A percentile compares a stretch with the other conserved stretches of the same genome.
Evolutionary conservation across 37 sponge, comb jelly and placozoan genomes (phyloP).

Genomic region (Oopsacas minuta): DNA sequence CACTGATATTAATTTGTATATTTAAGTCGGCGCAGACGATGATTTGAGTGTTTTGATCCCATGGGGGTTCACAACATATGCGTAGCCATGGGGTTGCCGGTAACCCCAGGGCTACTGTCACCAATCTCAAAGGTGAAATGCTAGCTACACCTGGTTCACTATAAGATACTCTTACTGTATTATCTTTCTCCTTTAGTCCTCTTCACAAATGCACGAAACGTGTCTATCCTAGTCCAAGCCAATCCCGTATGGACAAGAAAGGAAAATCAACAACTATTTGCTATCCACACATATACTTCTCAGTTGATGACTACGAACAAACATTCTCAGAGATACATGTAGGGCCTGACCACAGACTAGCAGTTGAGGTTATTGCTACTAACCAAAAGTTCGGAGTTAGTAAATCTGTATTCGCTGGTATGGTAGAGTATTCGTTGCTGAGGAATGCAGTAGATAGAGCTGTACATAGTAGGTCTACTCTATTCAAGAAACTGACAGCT

Average conservation of each 20-base stretch:
- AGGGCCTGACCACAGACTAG: not conserved
- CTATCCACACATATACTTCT: slow-evolving; percentile 16
- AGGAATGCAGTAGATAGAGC: not conserved
- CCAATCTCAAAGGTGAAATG: too few relatives aligned
- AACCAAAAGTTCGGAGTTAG: not conserved
- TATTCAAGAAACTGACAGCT: not conserved
- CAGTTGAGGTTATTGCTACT: not conserved
- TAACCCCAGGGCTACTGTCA: too few relatives aligned
- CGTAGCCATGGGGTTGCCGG: too few relatives aligned
- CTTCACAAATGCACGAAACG: not conserved
- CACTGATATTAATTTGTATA: too few relatives aligned
- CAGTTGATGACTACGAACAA: not conserved
- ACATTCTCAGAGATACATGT: not conserved
- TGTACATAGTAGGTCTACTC: not conserved
- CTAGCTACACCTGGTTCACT: too few relatives aligned
- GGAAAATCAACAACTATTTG: not conserved
- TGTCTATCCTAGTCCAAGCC: not conserved
- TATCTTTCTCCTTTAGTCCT: not conserved
- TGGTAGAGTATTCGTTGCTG: not conserved
- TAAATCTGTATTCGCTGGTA: not conserved
- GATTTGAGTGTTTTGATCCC: too few relatives aligned
- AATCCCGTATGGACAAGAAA: slow-evolving; percentile 4
- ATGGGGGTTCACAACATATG: too few relatives aligned
- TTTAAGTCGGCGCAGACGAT: too few relatives aligned
- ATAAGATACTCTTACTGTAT: not conserved